A percentile compares a stretch with the other conserved stretches of the same genome.
Conservation (phyloP, 2,797 vertebrate species). For the Lithobates sylvaticus region DNA sequence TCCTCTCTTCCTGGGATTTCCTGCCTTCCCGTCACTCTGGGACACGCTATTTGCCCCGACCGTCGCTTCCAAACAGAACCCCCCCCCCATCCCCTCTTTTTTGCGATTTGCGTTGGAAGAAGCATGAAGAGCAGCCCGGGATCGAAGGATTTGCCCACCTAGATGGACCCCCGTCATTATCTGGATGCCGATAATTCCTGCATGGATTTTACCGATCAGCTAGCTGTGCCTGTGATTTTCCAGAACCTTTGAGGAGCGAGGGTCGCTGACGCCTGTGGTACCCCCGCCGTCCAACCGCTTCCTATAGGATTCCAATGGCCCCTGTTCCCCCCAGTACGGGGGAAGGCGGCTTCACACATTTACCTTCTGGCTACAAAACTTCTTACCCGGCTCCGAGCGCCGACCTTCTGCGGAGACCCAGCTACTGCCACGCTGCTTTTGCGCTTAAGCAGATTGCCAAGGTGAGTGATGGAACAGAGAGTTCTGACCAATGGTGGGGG, state of each 20-base stretch:
- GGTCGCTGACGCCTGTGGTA: conserved; percentile 37
- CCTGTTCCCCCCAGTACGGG: conserved; percentile 82
- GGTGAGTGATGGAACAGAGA: conserved; percentile 72
- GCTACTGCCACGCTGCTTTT: conserved; percentile 86
- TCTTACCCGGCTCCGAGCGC: conserved; percentile 75
- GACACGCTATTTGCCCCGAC: conserved; percentile 65
- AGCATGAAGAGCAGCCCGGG: conserved; percentile 83
- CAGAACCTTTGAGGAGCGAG: neutral
- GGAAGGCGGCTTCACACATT: conserved; percentile 80
- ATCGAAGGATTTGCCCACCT: conserved; percentile 85
- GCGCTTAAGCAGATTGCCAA: conserved; percentile 87
- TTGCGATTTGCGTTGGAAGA: conserved; percentile 16
- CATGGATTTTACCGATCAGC: conserved; percentile 46
- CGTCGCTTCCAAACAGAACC: neutral
- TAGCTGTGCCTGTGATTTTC: conserved; percentile 47
- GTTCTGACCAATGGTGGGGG: neutral
- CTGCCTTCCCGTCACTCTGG: neutral
- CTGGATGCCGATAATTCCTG: conserved; percentile 14
- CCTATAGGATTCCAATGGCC: conserved; percentile 83
- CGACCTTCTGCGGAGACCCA: conserved; percentile 81
- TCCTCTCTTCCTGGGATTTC: conserved; percentile 1
- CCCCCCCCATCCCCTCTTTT: too few species aligned
- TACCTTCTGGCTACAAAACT: conserved; percentile 80
- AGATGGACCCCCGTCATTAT: conserved; percentile 63
- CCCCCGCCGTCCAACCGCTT: conserved; percentile 19